Base-by-base conservation (phyloP, 1,140 invertebrate species). In the Pogonomyrmex californicus region DNA sequence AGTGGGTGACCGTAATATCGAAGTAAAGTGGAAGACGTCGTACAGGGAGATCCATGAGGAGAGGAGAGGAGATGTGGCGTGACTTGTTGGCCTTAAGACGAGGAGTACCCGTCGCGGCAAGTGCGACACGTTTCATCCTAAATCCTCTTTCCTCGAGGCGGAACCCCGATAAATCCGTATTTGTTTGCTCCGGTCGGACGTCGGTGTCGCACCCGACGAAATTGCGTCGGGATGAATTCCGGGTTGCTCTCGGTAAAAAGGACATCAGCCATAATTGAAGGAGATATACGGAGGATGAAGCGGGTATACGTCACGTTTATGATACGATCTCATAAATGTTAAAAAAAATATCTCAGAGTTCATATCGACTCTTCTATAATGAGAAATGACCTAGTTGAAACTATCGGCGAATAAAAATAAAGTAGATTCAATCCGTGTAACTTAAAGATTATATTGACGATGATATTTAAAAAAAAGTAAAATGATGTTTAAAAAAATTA, bases 121-220 rank as follows among this genome's bases (percentile, higher is more conserved):
- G 79, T 73, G 68, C 54, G 79, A 83, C 79, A 83, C 79, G 79
- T 83, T 75, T 75, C 79, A 83, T 41, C 54, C 79, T 83, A 75
- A 83, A 83, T 75, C 68, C 68, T 70, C 68, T 83, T 83, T 83
- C 68, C 68, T 62, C 79, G 79, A 83, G 79, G 68, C 79, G 79
- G 41, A 62, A 56, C 44, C 79, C 71, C 79, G 68, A 83, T 83
- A 83, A 83, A 83, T 83, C 68, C 79, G 79, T 83, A 83, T 83
- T 83, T 83, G 79, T 83, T 83, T 83, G 79, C 79, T 73, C 41
- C 41, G 66, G 65, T 81, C 38, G 78, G 79, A 82, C 51, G 65
- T 30, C 17, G 54, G 54, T 36, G 41, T 44, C 14, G 23, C 68
- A 38, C 62, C 54, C 79, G 30, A 62, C 41, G 79, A 83, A 83